Evolutionary conservation across 2,888 invertebrate genomes (phyloP), one percentile per base, ranked within the genome.

Genomic region (Philonicus albiceps): DNA sequence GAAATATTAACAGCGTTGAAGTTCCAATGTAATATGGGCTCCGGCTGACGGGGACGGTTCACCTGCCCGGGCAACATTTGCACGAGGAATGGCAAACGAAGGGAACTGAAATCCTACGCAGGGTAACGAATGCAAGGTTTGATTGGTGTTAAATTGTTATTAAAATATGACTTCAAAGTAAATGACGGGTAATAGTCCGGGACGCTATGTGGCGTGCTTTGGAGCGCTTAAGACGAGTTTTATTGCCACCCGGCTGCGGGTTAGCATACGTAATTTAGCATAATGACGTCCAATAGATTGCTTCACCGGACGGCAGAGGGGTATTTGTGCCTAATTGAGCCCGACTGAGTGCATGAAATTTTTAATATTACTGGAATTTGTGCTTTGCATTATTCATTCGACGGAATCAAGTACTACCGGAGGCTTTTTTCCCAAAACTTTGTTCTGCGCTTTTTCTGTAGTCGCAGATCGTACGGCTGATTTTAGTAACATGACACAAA

Each of bases 1-100:
- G 75, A 88, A 88, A 88, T 87, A 88, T 88, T 88, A 87, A 87
- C 86, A 78, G 84, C 86, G 86, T 86, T 84, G 87, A 86, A 85
- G 74, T 86, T 85, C 16, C 83, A 37, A 22, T 37, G 34, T 64
- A 34, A 43, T 55, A 72, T 37, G 30, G 83, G 55, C 72, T 43
- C 16, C n/a, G 3, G 13, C 64, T 19, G 34, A 13, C n/a, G 55
- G 55, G 27, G 16, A n/a, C n/a, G n/a, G 16, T 16, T 16, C 31
- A n/a, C 16, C 74, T 27, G 30, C 34, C n/a, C 13, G 11, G 34
- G 55, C 11, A 19, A 22, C 13, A 34, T 83, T 64, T 83, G 64
- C 78, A 64, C 53, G 37, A 22, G 83, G 64, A 40, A 72, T 31
- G n/a, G 81, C 43, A 1, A n/a, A 81, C 53, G 16, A 31, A n/a